Percentiles rank a stretch among this genome's conserved stretches.
Conservation (phyloP, 1,140 invertebrate genomes). For the Nasonia longicornis region DNA sequence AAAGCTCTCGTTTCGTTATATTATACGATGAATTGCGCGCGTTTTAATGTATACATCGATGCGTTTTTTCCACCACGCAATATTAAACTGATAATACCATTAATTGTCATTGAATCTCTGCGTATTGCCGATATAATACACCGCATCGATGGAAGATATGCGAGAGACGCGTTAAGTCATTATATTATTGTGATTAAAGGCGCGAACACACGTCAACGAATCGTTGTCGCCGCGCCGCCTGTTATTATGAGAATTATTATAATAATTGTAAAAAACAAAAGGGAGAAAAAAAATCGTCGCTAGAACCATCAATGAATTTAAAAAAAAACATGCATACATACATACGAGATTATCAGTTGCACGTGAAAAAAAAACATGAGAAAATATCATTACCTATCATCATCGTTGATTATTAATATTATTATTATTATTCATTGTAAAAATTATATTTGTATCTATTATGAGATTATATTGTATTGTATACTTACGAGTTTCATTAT, state of each 20-base stretch:
- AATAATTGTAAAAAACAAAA: slow-evolving; percentile 33
- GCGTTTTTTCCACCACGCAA: not conserved
- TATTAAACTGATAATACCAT: not conserved
- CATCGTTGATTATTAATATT: slow-evolving; percentile 34
- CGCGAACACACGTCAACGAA: not conserved
- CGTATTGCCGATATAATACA: not conserved
- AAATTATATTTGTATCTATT: slow-evolving; percentile 37
- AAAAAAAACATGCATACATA: slow-evolving; percentile 3
- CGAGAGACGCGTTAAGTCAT: slow-evolving; percentile 1
- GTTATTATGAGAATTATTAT: slow-evolving; percentile 35
- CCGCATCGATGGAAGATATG: not conserved
- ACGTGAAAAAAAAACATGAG: not conserved
- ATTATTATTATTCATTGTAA: slow-evolving; percentile 31
- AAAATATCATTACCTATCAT: slow-evolving; percentile 42
- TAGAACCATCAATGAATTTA: not conserved
- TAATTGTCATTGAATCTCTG: slow-evolving; percentile 1
- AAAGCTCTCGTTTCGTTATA: not conserved
- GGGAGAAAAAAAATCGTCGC: not conserved
- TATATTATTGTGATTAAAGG: slow-evolving; percentile 38
- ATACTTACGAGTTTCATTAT: slow-evolving; percentile 25
- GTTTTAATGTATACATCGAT: not conserved
- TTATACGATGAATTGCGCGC: not conserved
- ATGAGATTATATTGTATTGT: slow-evolving; percentile 18
- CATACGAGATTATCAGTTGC: slow-evolving; percentile 53
- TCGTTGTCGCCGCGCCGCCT: slow-evolving; percentile 6